Evolutionary conservation across 1,140 invertebrate genomes (phyloP).

Genomic region (Hyles euphorbiae): DNA sequence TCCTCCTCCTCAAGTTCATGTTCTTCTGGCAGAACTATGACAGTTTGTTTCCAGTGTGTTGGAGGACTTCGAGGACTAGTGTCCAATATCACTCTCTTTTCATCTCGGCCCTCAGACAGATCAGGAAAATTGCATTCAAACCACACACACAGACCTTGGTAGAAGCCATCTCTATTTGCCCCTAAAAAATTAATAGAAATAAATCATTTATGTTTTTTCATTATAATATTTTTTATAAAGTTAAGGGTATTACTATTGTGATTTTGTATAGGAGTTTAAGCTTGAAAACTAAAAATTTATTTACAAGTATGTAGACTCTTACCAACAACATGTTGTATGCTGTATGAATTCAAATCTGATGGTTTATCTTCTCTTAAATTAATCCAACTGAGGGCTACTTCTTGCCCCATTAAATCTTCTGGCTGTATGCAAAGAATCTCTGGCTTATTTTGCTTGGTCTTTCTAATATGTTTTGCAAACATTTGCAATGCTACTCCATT

Average conservation of each 20-base stretch:
- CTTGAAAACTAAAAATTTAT: too few species aligned
- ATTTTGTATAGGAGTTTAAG: too few species aligned
- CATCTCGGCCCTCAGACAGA: constrained; percentile 29
- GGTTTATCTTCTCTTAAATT: constrained; percentile 74
- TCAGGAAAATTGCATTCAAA: constrained; percentile 79
- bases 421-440: constrained; percentile 68
- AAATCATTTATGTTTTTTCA: too few species aligned
- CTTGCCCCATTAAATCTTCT: constrained; percentile 74
- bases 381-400: constrained; percentile 77
- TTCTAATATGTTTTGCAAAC: constrained; percentile 73
- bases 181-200: constrained; percentile 39
- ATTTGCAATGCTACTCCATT: constrained; percentile 76
- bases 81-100: constrained; percentile 77
- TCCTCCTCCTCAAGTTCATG: constrained; percentile 75
- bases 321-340: constrained; percentile 63
- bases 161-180: constrained; percentile 77
- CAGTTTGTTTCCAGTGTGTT: constrained; percentile 99
- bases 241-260: too few species aligned
- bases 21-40: constrained; percentile 83
- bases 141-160: constrained; percentile 85
- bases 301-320: background rate
- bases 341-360: constrained; percentile 69
- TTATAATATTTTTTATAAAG: too few species aligned
- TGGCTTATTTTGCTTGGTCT: constrained; percentile 75
- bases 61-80: constrained; percentile 84